Base-by-base conservation (phyloP, 2,888 invertebrate genomes). In the Drosophila prolongata region DNA sequence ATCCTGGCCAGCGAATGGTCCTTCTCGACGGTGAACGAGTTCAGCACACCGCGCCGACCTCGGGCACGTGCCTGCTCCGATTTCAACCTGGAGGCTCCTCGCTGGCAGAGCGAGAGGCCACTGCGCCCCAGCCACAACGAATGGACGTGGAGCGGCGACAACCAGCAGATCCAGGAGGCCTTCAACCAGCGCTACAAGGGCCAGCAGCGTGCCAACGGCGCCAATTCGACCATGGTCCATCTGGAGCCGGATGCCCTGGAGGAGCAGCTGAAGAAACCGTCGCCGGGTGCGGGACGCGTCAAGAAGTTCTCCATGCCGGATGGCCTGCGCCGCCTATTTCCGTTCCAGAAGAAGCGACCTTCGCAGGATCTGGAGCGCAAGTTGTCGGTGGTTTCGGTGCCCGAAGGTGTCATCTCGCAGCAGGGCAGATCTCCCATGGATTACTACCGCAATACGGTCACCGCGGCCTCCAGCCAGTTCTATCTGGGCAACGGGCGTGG, bases 1-100 rank as follows among this genome's bases (percentile, higher is more conserved):
- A 96, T 97, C 60, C 91, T 96, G 66, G 94, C 95, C 2, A 95
- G 94, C 87, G 96, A 96, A 91, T 95, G 95, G 94, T 91, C 92
- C 10, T 89, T 91, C 71, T 87, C 90, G 92, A 87, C 85, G 24
- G 54, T 93, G 11, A 89, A 86, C 50, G 90, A 90, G 8, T 55
- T 72, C 52, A 65, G 78, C 1, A 52, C 80, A 1, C 76, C 79
- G 93, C 94, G 50, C 90, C 52, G 56, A 1, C 66, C 46, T 0
- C 93, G 34, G 80, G 95, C 87, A 91, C 94, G 71, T 92, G 96
- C 91, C 94, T 96, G 42, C 90, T 95, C 86, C 94, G 96, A 92
- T 94, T 91, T 92, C 52, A 90, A 90, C 57, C 79, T 92, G 44
- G 84, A 90, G 61, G 75, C 83, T 1, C 87, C 90, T 4, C 76